Evolutionary conservation across 2,113 vertebrate species (phyloP).

Genomic region (Pristiophorus japonicus): DNA sequence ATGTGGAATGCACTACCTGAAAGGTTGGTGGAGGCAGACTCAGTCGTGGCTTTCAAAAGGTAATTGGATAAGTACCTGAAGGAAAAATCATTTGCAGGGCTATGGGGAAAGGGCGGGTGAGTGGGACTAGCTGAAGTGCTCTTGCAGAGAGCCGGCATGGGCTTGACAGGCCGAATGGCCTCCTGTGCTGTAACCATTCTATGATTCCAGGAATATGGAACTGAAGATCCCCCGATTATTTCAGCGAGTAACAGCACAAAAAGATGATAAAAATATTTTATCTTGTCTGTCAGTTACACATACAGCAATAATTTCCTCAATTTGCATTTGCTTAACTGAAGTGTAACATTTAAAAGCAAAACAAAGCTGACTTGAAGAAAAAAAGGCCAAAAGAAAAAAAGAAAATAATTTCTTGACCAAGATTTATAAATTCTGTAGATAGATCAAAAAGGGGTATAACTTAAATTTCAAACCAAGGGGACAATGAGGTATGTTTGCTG

Average conservation of each 20-base stretch:
- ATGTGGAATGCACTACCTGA: too few species aligned
- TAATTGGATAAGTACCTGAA: too few species aligned
- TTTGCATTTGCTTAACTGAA: neutral
- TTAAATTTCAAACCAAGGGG: neutral
- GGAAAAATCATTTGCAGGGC: too few species aligned
- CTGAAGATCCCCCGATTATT: neutral
- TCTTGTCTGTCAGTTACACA: neutral
- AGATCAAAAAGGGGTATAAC: neutral
- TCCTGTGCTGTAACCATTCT: too few species aligned
- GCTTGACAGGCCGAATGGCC: too few species aligned
- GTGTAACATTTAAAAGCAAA: neutral
- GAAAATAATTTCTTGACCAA: neutral
- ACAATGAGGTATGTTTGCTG: neutral
- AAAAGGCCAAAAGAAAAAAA: neutral
- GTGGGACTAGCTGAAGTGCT: too few species aligned
- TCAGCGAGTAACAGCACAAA: neutral
- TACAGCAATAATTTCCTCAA: too few species aligned
- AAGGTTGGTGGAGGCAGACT: too few species aligned
- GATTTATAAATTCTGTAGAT: conserved; percentile 2
- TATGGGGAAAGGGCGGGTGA: too few species aligned
- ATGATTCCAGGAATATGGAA: neutral
- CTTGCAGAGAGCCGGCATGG: too few species aligned
- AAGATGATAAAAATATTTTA: neutral
- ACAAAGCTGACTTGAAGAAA: neutral
- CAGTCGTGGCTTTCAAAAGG: too few species aligned